Percentiles rank a stretch among this genome's conserved stretches.
Conservation (phyloP, 2,888 invertebrate species). For the Eupithecia exiguata region DNA sequence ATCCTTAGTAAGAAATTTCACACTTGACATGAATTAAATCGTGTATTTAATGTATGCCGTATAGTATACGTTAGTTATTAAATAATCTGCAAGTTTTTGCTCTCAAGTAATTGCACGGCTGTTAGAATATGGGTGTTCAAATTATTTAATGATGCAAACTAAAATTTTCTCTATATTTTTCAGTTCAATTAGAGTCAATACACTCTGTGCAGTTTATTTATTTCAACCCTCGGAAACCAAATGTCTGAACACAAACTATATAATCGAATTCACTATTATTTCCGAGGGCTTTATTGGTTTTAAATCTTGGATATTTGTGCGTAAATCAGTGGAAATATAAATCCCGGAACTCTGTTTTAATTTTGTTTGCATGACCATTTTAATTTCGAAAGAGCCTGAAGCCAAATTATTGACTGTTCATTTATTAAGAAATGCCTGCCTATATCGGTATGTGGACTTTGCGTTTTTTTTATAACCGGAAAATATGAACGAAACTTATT, state of each 20-base stretch:
- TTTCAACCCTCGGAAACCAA: not conserved
- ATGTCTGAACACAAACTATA: not conserved
- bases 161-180: not conserved
- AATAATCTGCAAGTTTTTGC: not conserved
- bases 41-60: no score
- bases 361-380: not conserved
- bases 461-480: not conserved
- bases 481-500: not conserved
- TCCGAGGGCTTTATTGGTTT: not conserved
- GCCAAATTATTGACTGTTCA: not conserved
- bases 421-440: not conserved
- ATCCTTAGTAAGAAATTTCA: no score
- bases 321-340: not conserved
- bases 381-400: not conserved
- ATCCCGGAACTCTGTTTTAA: not conserved
- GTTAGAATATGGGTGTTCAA: not conserved
- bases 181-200: constrained; percentile 1
- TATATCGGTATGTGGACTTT: not conserved
- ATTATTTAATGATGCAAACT: not conserved
- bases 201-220: not conserved
- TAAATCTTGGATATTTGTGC: not conserved
- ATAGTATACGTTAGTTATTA: no score
- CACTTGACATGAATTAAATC: no score
- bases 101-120: not conserved
- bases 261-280: not conserved